Evolutionary conservation across 2,113 vertebrate species (phyloP).

Genomic region (Tinamus guttatus): DNA sequence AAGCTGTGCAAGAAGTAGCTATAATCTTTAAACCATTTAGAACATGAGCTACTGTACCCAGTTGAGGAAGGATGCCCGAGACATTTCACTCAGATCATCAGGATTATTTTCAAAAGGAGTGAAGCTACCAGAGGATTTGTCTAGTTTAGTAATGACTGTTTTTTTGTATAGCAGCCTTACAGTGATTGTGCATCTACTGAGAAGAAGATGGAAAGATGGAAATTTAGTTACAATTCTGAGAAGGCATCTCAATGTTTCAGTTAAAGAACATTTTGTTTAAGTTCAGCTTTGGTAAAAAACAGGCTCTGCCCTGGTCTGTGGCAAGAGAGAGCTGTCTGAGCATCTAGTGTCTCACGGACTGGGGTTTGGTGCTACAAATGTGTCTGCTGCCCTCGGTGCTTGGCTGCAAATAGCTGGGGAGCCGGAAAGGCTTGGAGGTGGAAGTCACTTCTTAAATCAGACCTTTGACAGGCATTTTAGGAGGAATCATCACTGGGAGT

Average conservation of each 20-base stretch:
- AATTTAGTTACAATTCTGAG: neutral
- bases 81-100: neutral
- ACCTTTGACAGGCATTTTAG: neutral
- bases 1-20: neutral
- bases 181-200: neutral
- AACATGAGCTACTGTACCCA: neutral
- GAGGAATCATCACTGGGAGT: neutral
- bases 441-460: neutral
- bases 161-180: neutral
- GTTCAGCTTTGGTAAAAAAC: neutral
- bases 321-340: neutral
- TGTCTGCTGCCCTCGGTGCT: neutral
- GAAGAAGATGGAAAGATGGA: neutral
- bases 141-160: neutral
- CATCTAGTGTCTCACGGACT: neutral
- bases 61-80: neutral
- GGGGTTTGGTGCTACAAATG: neutral
- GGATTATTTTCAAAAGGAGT: neutral
- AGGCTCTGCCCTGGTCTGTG: neutral
- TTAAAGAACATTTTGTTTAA: neutral
- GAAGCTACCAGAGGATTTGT: neutral
- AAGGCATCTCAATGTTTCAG: neutral
- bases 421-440: neutral
- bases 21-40: neutral
- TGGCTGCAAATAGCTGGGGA: neutral